Evolutionary conservation across 2,888 invertebrate genomes (phyloP).

Genomic region (Athripsodes cinereus): DNA sequence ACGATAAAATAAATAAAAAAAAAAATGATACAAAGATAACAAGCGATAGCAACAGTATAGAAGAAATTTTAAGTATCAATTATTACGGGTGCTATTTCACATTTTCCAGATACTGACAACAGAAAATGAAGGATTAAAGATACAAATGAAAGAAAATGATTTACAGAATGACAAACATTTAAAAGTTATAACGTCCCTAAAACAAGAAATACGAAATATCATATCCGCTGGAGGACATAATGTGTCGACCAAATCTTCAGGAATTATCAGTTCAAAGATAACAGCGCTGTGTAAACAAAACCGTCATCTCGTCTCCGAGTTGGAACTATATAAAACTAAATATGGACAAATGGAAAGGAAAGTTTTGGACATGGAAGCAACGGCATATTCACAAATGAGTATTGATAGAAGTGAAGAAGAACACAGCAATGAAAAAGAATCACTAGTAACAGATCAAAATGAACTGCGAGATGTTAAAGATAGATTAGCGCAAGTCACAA

Average conservation of each 20-base stretch:
- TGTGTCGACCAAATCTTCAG: slow-evolving; percentile 47
- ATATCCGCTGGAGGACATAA: slow-evolving; percentile 44
- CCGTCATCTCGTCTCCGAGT: slow-evolving; percentile 56
- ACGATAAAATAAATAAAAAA: background rate
- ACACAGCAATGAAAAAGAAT: background rate
- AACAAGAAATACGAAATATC: slow-evolving; percentile 47
- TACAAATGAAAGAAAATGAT: slow-evolving; percentile 46
- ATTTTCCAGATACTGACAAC: slow-evolving; percentile 45
- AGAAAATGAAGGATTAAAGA: slow-evolving; percentile 51
- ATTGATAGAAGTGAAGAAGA: slow-evolving; percentile 33
- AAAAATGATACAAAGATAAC: too few relatives aligned
- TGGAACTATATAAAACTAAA: slow-evolving; percentile 54
- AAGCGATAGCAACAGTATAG: too few relatives aligned
- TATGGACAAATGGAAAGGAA: slow-evolving; percentile 50
- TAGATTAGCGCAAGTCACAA: slow-evolving; percentile 52
- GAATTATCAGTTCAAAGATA: slow-evolving; percentile 57
- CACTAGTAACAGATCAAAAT: slow-evolving; percentile 31
- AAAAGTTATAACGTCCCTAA: slow-evolving; percentile 41
- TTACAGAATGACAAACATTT: slow-evolving; percentile 41
- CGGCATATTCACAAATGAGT: slow-evolving; percentile 31
- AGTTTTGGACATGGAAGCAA: slow-evolving; percentile 40
- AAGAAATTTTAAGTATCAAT: background rate
- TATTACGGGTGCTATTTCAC: background rate
- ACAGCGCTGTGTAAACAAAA: slow-evolving; percentile 62
- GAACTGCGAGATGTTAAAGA: slow-evolving; percentile 56